phyloP scores from a whole-genome alignment of 2,888 invertebrate genomes.

The Andrena flavipes region DNA sequence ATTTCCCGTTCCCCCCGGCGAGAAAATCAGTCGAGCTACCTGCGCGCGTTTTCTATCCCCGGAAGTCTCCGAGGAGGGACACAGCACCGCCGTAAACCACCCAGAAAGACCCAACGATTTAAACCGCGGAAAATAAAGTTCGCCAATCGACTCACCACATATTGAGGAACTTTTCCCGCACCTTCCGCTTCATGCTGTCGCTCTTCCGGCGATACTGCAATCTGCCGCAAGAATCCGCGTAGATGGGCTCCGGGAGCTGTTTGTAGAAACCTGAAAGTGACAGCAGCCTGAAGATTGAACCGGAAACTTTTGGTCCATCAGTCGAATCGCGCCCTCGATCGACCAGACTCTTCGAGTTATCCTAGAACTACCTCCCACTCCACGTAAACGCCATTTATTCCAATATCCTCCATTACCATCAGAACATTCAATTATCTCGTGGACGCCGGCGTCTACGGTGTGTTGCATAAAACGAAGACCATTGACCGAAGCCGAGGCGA shows the following conservation, averaged over 20 bases:
- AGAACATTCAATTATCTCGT: too few species aligned
- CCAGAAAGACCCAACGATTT: neutral
- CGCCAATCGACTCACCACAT: conserved; percentile 86
- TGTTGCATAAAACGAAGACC: too few species aligned
- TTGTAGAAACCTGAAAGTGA: conserved; percentile 87
- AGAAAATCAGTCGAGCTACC: conserved; percentile 1
- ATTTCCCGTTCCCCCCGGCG: neutral
- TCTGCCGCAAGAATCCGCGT: conserved; percentile 86
- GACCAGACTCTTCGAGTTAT: conserved; percentile 7
- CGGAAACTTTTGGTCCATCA: conserved; percentile 41
- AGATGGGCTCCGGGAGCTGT: conserved; percentile 87
- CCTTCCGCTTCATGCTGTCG: conserved; percentile 87
- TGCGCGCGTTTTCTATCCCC: neutral
- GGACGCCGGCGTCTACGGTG: too few species aligned
- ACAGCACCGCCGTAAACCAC: too few species aligned
- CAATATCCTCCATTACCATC: too few species aligned
- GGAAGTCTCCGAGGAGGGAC: neutral
- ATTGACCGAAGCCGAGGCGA: neutral
- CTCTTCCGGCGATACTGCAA: conserved; percentile 87
- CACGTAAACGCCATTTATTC: neutral
- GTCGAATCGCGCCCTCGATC: neutral
- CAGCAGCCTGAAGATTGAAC: conserved; percentile 51
- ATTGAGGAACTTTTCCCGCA: conserved; percentile 87
- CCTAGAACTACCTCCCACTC: conserved; percentile 1
- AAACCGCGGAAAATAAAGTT: conserved; percentile 8